A percentile compares a stretch with the other conserved stretches of the same genome.
These are phyloP conservation scores for Caranx melampygus DNA, from an alignment of 2,113 vertebrate species.

Conservation along the genomic window DNA sequence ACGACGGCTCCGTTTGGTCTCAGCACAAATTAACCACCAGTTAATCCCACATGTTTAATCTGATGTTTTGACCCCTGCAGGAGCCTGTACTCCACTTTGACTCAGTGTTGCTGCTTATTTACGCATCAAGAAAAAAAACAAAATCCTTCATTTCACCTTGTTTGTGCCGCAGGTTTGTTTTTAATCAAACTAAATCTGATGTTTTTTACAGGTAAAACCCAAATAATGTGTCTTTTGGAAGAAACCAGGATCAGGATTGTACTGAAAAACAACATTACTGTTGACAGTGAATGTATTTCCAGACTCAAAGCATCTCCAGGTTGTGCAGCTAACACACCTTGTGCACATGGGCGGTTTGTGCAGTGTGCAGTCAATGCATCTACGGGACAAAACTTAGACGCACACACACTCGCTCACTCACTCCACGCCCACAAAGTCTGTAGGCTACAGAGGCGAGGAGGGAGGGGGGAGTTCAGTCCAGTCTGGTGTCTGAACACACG, in stretches of 20 bases:
- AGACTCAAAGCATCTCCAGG: not conserved
- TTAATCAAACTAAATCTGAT: too few species aligned
- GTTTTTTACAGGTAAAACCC: not conserved
- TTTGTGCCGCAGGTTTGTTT: too few species aligned
- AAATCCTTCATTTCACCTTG: too few species aligned
- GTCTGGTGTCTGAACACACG: not conserved
- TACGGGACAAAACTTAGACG: slow-evolving; percentile 13
- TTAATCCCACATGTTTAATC: not conserved
- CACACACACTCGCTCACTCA: not conserved
- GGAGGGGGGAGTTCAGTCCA: slow-evolving; percentile 13
- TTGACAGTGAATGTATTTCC: not conserved
- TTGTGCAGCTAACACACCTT: slow-evolving; percentile 3
- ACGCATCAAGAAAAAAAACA: too few species aligned
- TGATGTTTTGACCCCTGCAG: not conserved
- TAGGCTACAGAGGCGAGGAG: slow-evolving; percentile 8
- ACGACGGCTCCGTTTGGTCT: not conserved
- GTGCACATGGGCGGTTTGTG: not conserved
- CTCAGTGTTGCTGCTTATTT: not conserved
- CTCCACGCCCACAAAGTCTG: slow-evolving; percentile 62
- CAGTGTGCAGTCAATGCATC: slow-evolving; percentile 10
- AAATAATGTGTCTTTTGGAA: not conserved
- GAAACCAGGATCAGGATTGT: not conserved
- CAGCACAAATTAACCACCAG: not conserved
- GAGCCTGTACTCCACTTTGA: not conserved
- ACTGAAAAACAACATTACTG: not conserved